Conservation (phyloP, 2,888 invertebrate genomes). For the Allacma fusca region DNA sequence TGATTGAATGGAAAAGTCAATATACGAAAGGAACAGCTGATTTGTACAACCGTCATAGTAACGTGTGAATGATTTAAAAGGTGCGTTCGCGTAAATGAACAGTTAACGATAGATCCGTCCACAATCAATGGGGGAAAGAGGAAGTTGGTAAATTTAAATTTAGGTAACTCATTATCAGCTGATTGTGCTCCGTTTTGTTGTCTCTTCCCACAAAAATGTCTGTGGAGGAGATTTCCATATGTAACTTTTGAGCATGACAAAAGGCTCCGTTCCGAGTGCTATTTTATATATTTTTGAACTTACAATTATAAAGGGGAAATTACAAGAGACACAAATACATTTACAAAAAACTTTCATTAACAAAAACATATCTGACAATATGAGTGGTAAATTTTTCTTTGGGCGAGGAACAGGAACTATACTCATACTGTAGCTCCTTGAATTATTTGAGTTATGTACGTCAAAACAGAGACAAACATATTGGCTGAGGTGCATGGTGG, state of each 20-base stretch:
- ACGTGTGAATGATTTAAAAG: slow-evolving; percentile 23
- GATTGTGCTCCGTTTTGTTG: slow-evolving; percentile 26
- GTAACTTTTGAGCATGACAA: neutral
- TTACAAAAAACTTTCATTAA: no score
- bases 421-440: neutral
- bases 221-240: neutral
- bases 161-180: slow-evolving; percentile 38
- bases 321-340: no score
- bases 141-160: slow-evolving; percentile 35
- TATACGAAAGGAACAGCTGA: slow-evolving; percentile 19
- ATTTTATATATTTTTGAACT: neutral
- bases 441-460: neutral
- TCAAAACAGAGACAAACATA: no score
- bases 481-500: no score
- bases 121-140: slow-evolving; percentile 3
- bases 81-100: slow-evolving; percentile 12
- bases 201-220: neutral
- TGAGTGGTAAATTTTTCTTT: no score
- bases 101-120: neutral
- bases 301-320: no score
- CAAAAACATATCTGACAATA: no score
- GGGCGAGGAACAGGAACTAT: neutral
- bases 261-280: neutral
- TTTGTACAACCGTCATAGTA: neutral
- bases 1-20: slow-evolving; percentile 21